Evolutionary conservation across 2,888 invertebrate species (phyloP).

Genomic region (Azorinus chamasolen): DNA sequence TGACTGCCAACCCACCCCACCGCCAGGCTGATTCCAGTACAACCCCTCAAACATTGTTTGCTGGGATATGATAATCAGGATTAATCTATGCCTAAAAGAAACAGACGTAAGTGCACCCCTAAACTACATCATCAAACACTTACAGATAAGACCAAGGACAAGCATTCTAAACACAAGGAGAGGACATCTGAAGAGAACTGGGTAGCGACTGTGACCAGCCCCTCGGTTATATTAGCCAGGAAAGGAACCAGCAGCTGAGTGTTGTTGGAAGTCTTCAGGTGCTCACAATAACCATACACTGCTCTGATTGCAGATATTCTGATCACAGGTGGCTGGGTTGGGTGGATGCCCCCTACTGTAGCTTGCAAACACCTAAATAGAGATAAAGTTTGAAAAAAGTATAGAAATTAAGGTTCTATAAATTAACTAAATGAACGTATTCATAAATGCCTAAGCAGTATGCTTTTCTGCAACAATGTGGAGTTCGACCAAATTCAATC

Average conservation of each 20-base stretch:
- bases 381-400: neutral
- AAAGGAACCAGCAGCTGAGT: slow-evolving; percentile 87
- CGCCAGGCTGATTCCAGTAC: too few species aligned
- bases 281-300: slow-evolving; percentile 88
- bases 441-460: too few species aligned
- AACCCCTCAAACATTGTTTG: too few species aligned
- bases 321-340: slow-evolving; percentile 88
- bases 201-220: slow-evolving; percentile 88
- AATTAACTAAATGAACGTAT: too few species aligned
- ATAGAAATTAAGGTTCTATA: neutral
- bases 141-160: slow-evolving; percentile 88
- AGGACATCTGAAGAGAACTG: slow-evolving; percentile 88
- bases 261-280: slow-evolving; percentile 87
- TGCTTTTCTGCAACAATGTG: too few species aligned
- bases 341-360: slow-evolving; percentile 88
- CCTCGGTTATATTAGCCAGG: slow-evolving; percentile 88
- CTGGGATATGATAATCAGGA: too few species aligned
- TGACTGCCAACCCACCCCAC: too few species aligned
- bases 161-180: slow-evolving; percentile 88
- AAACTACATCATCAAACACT: too few species aligned
- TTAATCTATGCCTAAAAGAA: too few species aligned
- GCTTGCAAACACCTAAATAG: slow-evolving; percentile 87
- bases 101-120: too few species aligned
- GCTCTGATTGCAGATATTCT: slow-evolving; percentile 88
- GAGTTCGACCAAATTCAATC: too few species aligned